A percentile compares a stretch with the other conserved stretches of the same genome.
Evolutionary conservation across 2,797 vertebrate genomes (phyloP).

Genomic region (Peromyscus eremicus): DNA sequence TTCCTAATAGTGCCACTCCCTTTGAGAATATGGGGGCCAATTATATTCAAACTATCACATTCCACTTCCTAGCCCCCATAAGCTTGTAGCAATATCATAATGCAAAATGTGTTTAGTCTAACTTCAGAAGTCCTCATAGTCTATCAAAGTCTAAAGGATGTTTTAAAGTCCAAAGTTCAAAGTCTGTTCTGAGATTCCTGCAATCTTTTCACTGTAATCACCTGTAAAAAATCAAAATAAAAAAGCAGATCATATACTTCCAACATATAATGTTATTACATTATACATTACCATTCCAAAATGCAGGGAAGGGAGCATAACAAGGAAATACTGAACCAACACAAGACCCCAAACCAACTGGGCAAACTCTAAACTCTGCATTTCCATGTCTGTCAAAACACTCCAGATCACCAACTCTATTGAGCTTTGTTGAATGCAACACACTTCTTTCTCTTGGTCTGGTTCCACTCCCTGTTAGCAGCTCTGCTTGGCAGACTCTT

Average conservation of each 20-base stretch:
- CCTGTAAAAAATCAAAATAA: neutral
- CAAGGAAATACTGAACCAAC: neutral
- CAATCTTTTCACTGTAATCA: neutral
- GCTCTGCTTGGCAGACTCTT: neutral
- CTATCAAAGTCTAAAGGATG: neutral
- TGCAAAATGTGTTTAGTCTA: neutral
- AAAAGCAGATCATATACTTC: no score
- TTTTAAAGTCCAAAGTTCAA: neutral
- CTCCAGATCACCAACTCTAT: neutral
- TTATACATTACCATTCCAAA: no score
- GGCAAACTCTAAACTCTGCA: neutral
- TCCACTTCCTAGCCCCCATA: neutral
- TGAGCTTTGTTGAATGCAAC: neutral
- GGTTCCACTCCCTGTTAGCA: neutral
- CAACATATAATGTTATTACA: no score
- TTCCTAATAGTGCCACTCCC: neutral
- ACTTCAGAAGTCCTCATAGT: neutral
- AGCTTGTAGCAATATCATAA: neutral
- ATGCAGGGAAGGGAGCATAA: neutral
- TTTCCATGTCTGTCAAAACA: neutral
- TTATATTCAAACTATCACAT: neutral
- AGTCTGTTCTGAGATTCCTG: neutral
- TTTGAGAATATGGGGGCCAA: neutral
- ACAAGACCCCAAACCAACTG: neutral
- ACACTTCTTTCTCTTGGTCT: neutral